These are phyloP conservation scores for Sprattus sprattus DNA, from an alignment of 2,113 vertebrate genomes.

Conservation along the genomic window DNA sequence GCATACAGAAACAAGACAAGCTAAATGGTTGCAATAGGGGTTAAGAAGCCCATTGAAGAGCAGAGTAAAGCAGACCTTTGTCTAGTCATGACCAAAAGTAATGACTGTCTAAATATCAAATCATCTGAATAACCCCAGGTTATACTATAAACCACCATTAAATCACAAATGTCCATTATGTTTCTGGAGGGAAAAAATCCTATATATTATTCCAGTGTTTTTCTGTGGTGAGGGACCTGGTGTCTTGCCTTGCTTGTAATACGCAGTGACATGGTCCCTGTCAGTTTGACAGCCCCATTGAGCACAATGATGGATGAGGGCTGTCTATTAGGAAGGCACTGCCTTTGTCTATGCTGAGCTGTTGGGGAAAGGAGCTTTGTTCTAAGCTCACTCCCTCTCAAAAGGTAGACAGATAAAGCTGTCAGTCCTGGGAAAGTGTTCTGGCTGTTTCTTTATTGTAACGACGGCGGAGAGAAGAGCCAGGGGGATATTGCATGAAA, in stretches of 20 bases:
- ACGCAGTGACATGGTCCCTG: conserved; percentile 64
- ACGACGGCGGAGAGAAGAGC: neutral
- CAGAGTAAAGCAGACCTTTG: no score
- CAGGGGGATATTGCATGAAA: neutral
- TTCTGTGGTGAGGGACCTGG: neutral
- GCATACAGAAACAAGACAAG: conserved; percentile 19
- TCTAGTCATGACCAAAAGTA: neutral
- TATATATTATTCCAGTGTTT: no score
- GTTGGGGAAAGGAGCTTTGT: neutral
- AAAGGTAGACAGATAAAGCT: conserved; percentile 70
- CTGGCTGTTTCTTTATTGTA: conserved; percentile 48
- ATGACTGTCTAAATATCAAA: neutral
- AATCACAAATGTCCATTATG: no score
- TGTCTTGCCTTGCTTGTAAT: conserved; percentile 50
- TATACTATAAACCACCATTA: no score
- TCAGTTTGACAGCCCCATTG: conserved; percentile 67
- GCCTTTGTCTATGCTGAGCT: conserved; percentile 61
- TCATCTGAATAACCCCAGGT: neutral
- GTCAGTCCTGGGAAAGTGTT: conserved; percentile 54
- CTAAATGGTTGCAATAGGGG: neutral
- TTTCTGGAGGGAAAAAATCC: no score
- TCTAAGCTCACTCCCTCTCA: conserved; percentile 29
- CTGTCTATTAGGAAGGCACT: conserved; percentile 71
- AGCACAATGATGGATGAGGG: conserved; percentile 70
- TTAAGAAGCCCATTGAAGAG: no score